phyloP scores from a whole-genome alignment of 1,140 invertebrate genomes.

The Drosophila athabasca region DNA sequence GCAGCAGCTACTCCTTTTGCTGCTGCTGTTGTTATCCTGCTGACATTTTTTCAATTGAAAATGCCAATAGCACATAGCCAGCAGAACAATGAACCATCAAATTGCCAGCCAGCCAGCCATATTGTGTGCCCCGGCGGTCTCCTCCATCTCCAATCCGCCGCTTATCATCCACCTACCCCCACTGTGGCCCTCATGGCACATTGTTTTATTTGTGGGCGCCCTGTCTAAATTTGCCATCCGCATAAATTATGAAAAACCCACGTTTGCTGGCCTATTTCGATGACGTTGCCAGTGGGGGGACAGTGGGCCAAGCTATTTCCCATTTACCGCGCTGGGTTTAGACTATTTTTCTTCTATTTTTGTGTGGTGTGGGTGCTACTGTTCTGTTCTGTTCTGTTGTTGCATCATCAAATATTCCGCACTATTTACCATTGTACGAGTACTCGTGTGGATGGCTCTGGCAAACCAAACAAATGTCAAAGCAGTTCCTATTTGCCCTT shows the following conservation, averaged over 20 bases:
- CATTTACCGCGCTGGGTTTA: constrained; percentile 1
- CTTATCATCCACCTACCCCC: too few relatives aligned
- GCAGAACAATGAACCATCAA: constrained; percentile 32
- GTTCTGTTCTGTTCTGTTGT: neutral
- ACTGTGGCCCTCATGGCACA: neutral
- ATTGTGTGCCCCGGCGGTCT: constrained; percentile 2
- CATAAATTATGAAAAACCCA: constrained; percentile 45
- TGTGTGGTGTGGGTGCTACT: neutral
- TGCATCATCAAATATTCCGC: constrained; percentile 52
- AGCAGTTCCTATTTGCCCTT: constrained; percentile 51
- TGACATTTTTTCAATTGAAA: constrained; percentile 58
- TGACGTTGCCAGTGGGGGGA: constrained; percentile 14
- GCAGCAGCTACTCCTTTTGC: neutral
- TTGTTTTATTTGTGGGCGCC: constrained; percentile 25
- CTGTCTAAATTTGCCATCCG: constrained; percentile 7
- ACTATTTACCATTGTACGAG: constrained; percentile 44
- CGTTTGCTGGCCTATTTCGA: constrained; percentile 19
- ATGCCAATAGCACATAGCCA: constrained; percentile 40
- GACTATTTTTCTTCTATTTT: constrained; percentile 16
- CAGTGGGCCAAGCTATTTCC: constrained; percentile 15
- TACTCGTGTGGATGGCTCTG: constrained; percentile 38
- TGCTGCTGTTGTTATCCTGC: neutral
- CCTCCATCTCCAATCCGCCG: neutral
- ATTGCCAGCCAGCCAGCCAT: constrained; percentile 25
- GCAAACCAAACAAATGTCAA: constrained; percentile 58